These are phyloP conservation scores for Ornithorhynchus anatinus DNA, from an alignment of 2,113 vertebrate genomes.

Conservation along the genomic window DNA sequence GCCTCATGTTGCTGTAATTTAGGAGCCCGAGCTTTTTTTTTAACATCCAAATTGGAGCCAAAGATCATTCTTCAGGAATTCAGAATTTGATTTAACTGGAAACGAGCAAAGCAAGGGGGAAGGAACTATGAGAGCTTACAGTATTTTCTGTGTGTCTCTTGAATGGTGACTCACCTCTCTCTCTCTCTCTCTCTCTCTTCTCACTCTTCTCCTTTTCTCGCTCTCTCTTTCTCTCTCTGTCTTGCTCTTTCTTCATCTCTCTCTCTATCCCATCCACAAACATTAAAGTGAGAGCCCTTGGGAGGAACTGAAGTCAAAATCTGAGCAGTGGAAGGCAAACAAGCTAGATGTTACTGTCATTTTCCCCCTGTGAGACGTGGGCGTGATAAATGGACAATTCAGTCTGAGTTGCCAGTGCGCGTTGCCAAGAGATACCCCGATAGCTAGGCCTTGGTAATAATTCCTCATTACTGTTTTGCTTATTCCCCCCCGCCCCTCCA, in stretches of 20 bases:
- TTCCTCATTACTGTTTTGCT: slow-evolving; percentile 14
- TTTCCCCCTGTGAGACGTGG: slow-evolving; percentile 6
- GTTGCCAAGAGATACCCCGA: slow-evolving; percentile 31
- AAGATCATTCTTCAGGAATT: neutral
- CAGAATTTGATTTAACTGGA: neutral
- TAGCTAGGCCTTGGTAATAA: slow-evolving; percentile 21
- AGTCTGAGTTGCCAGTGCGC: neutral
- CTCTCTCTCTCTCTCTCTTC: neutral
- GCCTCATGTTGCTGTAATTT: neutral
- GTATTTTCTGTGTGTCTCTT: neutral
- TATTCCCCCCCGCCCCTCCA: neutral
- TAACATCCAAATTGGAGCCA: neutral
- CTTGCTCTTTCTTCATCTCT: neutral
- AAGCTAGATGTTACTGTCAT: neutral
- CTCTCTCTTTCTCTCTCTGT: neutral
- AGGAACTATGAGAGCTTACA: too few species aligned
- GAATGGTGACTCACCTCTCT: neutral
- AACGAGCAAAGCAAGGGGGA: neutral
- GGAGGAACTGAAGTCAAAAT: neutral
- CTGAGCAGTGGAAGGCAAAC: neutral
- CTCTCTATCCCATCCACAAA: neutral
- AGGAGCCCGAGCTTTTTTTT: neutral
- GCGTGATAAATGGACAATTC: neutral
- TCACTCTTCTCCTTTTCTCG: neutral
- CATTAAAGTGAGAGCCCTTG: neutral